Conservation (phyloP, 2,888 invertebrate species). For the Drosophila melanosoma region DNA sequence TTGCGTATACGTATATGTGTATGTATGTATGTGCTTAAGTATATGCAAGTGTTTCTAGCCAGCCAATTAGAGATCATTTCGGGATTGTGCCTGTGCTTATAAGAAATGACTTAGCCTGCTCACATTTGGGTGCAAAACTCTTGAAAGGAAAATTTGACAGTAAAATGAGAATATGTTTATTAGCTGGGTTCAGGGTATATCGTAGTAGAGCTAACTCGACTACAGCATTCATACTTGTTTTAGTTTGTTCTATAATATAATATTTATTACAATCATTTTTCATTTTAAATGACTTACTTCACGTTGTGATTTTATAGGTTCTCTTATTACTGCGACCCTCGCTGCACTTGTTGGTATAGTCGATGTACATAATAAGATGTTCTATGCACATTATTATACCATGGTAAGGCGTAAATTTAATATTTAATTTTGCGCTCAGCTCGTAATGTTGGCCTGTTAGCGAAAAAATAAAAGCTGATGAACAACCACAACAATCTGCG, state of each 20-base stretch:
- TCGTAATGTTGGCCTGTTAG: constrained; percentile 12
- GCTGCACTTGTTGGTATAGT: not conserved
- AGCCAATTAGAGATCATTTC: no score
- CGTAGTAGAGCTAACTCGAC: no score
- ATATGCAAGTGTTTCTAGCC: no score
- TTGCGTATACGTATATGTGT: no score
- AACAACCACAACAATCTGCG: constrained; percentile 1
- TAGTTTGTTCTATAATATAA: not conserved
- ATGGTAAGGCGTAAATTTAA: not conserved
- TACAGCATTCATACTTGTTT: no score
- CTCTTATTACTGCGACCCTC: not conserved
- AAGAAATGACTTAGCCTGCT: no score
- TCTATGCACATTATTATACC: not conserved
- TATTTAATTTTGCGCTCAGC: constrained; percentile 2
- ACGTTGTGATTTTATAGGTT: not conserved
- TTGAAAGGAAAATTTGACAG: no score
- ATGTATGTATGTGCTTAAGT: no score
- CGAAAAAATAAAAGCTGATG: constrained; percentile 11
- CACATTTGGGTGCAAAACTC: no score
- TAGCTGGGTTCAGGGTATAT: no score
- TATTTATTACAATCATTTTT: not conserved
- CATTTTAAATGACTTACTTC: not conserved
- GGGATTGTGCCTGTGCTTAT: no score
- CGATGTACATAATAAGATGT: not conserved
- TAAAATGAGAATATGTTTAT: no score